Conservation (phyloP, 2,113 vertebrate genomes). For the Helogale parvula region DNA sequence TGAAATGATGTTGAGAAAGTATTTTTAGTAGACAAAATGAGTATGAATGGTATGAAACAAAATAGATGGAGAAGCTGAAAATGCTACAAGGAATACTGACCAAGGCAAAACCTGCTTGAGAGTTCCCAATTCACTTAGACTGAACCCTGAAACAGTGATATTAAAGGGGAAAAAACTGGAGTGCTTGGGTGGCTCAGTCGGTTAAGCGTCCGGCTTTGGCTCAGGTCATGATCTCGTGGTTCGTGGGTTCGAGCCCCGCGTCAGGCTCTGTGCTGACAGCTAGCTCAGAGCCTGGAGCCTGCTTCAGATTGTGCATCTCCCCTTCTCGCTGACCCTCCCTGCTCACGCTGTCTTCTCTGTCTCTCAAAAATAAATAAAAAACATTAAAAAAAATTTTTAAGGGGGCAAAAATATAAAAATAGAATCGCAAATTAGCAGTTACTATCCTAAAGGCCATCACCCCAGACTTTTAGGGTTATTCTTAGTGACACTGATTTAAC, state of each 20-base stretch:
- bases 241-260: too few species aligned
- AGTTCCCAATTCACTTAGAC: not conserved
- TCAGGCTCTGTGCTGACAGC: too few species aligned
- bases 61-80: not conserved
- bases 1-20: conserved; percentile 46
- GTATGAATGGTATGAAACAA: not conserved
- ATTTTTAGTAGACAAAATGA: conserved; percentile 52
- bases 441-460: not conserved
- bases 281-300: too few species aligned
- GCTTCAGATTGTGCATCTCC: too few species aligned
- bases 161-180: not conserved
- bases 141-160: not conserved
- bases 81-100: not conserved
- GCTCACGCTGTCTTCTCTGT: too few species aligned
- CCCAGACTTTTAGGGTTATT: not conserved
- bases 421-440: not conserved
- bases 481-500: not conserved
- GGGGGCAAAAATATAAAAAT: not conserved
- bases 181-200: too few species aligned
- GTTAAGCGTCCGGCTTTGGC: too few species aligned
- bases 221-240: too few species aligned
- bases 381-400: too few species aligned
- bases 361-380: too few species aligned
- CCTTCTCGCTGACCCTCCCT: too few species aligned
- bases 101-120: not conserved